Conservation (phyloP, 2,797 vertebrate genomes). For the Notamacropus eugenii region DNA sequence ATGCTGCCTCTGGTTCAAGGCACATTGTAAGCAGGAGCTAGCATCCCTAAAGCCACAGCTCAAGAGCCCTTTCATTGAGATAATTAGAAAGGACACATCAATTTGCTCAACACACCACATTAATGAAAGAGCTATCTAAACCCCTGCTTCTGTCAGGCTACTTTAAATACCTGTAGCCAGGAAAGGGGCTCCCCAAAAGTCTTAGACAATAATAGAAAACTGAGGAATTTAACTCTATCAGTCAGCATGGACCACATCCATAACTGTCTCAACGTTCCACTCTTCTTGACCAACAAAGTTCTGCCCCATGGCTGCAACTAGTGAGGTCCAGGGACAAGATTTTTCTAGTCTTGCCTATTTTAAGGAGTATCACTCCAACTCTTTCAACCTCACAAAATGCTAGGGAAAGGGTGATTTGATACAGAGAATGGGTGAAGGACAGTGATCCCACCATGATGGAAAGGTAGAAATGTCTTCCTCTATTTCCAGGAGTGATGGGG, state of each 20-base stretch:
- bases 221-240: neutral
- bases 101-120: neutral
- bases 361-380: neutral
- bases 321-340: neutral
- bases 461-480: neutral
- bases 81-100: neutral
- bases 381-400: neutral
- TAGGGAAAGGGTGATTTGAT: neutral
- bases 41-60: neutral
- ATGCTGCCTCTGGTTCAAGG: neutral
- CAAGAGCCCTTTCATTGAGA: neutral
- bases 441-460: neutral
- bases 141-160: neutral
- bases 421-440: neutral
- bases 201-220: neutral
- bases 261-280: too few relatives aligned
- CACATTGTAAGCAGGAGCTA: neutral
- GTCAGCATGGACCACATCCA: neutral
- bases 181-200: neutral
- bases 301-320: neutral
- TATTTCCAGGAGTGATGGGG: neutral
- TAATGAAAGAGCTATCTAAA: neutral
- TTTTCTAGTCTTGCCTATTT: neutral
- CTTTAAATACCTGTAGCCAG: neutral
- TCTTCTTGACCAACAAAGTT: neutral